These are phyloP conservation scores for Hydrolagus affinis DNA, from an alignment of 2,113 vertebrate genomes.

Conservation along the genomic window DNA sequence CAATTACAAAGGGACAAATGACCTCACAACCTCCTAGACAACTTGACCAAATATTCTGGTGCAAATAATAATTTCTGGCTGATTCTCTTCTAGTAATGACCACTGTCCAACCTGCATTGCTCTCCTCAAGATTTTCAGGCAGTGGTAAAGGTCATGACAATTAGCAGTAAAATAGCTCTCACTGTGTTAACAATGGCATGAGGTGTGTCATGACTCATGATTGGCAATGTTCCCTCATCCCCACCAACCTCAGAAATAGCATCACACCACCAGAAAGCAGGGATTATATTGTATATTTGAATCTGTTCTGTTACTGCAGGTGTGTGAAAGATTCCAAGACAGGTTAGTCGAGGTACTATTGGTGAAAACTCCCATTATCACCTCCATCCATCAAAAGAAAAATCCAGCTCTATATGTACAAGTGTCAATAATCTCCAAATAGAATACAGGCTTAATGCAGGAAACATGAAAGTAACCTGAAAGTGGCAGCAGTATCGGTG, in stretches of 20 bases:
- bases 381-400: neutral
- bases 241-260: neutral
- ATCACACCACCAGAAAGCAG: neutral
- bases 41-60: neutral
- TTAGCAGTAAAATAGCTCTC: neutral
- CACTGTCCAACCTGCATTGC: neutral
- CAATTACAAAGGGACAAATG: too few relatives aligned
- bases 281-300: neutral
- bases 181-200: neutral
- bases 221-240: neutral
- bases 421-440: conserved; percentile 1
- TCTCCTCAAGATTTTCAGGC: neutral
- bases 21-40: neutral
- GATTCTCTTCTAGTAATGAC: neutral
- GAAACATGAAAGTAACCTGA: neutral
- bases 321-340: neutral
- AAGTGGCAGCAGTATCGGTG: neutral
- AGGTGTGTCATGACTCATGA: neutral
- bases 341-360: neutral
- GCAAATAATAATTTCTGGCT: neutral
- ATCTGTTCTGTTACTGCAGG: neutral
- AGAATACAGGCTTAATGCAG: neutral
- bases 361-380: neutral
- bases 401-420: neutral
- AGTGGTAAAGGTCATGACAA: too few relatives aligned